Evolutionary conservation across 2,113 vertebrate genomes (phyloP), one percentile per base, ranked within the genome.

Genomic region (Salvelinus fontinalis): DNA sequence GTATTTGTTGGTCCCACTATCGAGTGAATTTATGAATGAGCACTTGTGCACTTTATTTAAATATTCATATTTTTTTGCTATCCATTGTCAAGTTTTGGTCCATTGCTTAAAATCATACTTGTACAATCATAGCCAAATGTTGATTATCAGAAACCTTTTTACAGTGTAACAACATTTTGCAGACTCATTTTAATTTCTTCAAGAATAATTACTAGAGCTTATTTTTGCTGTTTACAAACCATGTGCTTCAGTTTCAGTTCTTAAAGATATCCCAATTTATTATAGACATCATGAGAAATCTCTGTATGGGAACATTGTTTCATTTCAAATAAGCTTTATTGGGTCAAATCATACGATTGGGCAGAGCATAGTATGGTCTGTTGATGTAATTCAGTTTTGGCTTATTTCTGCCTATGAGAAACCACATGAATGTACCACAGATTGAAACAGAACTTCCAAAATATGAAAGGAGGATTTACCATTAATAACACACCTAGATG

Each of bases 41-140:
- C 92, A 93, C 93, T 92, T 81, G 83, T 89, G 93, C 93, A 94
- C 93, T 94, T 94, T 94, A 93, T 84, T 82, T 83, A 79, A 66
- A 60, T 80, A 48, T 79, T 80, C 8, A 3, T 24, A 44, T 74
- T 34, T 49, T 74, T 34, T 78, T 82, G 75, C 79, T 65, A 2
- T 70, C 69, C 79, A 69, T 87, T 51, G 68, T 86, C 71, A 79
- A 68, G 85, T 85, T 84, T 82, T 82, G 70, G 84, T 84, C 66
- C 8, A 70, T 62, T 74, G 54, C 74, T 65, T 44, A 79, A 57
- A 24, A 75, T 71, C 34, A 48, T 16, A 48, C n/a, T 49, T 49
- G 27, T 68, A 54, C 14, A 84, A 84, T 78, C 89, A 85, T 87
- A 86, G 81, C 79, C 82, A 87, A 85, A 85, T 39, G 54, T n/a